phyloP scores from a whole-genome alignment of 2,113 vertebrate genomes.

The Regulus satrapa region DNA sequence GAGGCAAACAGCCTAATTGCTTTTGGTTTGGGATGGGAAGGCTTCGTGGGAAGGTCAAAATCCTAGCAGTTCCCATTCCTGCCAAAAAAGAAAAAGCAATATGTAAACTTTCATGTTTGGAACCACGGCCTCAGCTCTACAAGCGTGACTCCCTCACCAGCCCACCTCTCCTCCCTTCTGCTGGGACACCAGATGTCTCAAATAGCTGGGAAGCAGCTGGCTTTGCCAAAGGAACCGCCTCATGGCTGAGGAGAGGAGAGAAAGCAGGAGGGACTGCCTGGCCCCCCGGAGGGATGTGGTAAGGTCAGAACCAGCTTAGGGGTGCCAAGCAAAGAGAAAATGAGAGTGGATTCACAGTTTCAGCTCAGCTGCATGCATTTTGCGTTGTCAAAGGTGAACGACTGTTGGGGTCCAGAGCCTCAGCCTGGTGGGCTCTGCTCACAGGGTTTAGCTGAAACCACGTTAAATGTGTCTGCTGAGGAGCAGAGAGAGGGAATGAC shows the following conservation, averaged over 20 bases:
- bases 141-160: not conserved
- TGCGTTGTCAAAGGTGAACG: not conserved
- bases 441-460: not conserved
- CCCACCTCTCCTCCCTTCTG: not conserved
- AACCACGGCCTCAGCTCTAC: not conserved
- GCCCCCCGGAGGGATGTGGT: not conserved
- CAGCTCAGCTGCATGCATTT: not conserved
- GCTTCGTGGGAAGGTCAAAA: not conserved
- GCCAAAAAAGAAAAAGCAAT: fast-evolving
- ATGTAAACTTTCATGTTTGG: fast-evolving
- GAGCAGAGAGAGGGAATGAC: not conserved
- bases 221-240: not conserved
- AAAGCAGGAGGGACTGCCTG: not conserved
- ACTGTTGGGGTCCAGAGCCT: fast-evolving
- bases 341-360: not conserved
- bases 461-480: not conserved
- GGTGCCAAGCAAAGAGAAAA: not conserved
- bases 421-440: not conserved
- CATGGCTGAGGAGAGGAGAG: not conserved
- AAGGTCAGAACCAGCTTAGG: not conserved
- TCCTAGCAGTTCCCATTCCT: not conserved
- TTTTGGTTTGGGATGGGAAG: not conserved
- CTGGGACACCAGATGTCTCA: not conserved
- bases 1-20: not conserved
- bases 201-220: not conserved